phyloP scores from a whole-genome alignment of 2,113 vertebrate species.

The Danio rerio region GRCz12tu NC_133177.1:654501-655000 shows the following conservation, averaged over 20 bases:
- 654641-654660: too few species aligned
- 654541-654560: too few species aligned
- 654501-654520: too few species aligned
- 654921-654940: neutral
- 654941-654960: slow-evolving; percentile 1
- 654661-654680: too few species aligned
- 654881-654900: neutral
- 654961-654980: slow-evolving; percentile 22
- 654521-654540: too few species aligned
- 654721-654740: slow-evolving; percentile 52
- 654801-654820: slow-evolving; percentile 41
- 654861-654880: slow-evolving; percentile 14
- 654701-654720: slow-evolving; percentile 44
- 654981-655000: slow-evolving; percentile 33
- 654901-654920: neutral
- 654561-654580: too few species aligned
- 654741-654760: slow-evolving; percentile 37
- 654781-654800: slow-evolving; percentile 15
- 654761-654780: slow-evolving; percentile 18
- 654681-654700: neutral
- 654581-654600: too few species aligned
- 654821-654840: slow-evolving; percentile 52
- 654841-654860: slow-evolving; percentile 54
- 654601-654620: too few species aligned
- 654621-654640: too few species aligned